Base-by-base conservation (phyloP, 2,113 vertebrate genomes). In the Oostethus manadensis region DNA sequence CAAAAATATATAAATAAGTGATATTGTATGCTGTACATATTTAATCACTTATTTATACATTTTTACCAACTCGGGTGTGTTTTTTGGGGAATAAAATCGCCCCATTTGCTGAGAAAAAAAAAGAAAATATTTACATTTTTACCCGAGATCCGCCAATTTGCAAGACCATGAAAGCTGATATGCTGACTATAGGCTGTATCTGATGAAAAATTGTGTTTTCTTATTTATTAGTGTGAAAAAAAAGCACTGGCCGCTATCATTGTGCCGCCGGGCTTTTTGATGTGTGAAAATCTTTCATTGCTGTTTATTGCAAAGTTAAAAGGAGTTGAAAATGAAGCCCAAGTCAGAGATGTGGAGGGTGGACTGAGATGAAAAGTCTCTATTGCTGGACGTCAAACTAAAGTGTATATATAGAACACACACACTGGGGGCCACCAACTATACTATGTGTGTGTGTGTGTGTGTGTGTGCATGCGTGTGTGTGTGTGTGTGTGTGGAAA, bases 361-460 rank as follows among this genome's bases (percentile, higher is more conserved):
- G 77, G 74, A 82, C 80, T 64, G 56, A 78, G 72, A 84, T 80
- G 83, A 77, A 86, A 84, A 86, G 77, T 77, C 78, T 78, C 85
- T 77, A 89, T 90, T 90, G 89, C 89, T 75, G 82, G 69, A 58
- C 71, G 91, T 94, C 94, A 96, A 94, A 99, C 94, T 98, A 97
- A 90, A 94, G 92, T 45, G 96, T 94, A 95, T 96, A 96, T 93
- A 91, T 86, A 84, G 6, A 75, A 64, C 70, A 63, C 80, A 72
- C 78, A 78, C 85, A 88, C 85, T 77, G 81, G 85, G 49, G 84
- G 89, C 88, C 89, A 89, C 88, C 87, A 86, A 86, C 92, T 94
- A 92, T 71, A 87, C 86, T 86, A n/a, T 82, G 83, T 94, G 33
- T 7, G 35, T 7, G 51, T 35, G 51, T 10, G 50, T 21, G 21